Percentiles rank a stretch among this genome's conserved stretches.
phyloP scores from a whole-genome alignment of 2,113 vertebrate genomes.

The Salvator merianae region DNA sequence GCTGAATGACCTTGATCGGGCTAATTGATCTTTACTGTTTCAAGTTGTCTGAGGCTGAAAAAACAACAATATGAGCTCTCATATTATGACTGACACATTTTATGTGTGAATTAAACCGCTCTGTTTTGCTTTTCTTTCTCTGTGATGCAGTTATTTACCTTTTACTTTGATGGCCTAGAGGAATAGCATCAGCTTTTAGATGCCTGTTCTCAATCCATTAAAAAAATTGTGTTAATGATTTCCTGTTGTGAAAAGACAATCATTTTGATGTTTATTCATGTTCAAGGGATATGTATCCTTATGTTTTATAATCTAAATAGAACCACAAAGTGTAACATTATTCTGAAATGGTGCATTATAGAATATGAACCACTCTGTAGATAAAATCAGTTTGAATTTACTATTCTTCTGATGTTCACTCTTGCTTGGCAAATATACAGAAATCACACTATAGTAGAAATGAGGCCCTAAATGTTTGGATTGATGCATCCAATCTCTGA shows the following conservation, averaged over 20 bases:
- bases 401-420: slow-evolving; percentile 16
- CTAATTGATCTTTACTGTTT: slow-evolving; percentile 20
- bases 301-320: slow-evolving; percentile 17
- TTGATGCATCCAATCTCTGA: not conserved
- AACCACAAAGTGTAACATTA: slow-evolving; percentile 21
- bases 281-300: slow-evolving; percentile 4
- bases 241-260: slow-evolving; percentile 9
- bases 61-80: slow-evolving; percentile 50
- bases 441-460: not conserved
- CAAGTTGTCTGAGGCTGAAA: slow-evolving; percentile 1
- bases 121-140: slow-evolving; percentile 5
- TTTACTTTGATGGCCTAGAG: slow-evolving; percentile 17
- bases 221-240: slow-evolving; percentile 24
- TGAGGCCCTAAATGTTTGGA: not conserved
- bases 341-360: slow-evolving; percentile 2
- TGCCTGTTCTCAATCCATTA: slow-evolving; percentile 22
- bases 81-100: slow-evolving; percentile 39
- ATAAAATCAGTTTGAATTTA: slow-evolving; percentile 15
- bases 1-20: slow-evolving; percentile 12
- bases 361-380: slow-evolving; percentile 10
- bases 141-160: slow-evolving; percentile 12
- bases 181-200: not conserved
- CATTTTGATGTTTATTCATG: slow-evolving; percentile 26
- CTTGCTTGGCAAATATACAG: not conserved
- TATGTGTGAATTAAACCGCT: slow-evolving; percentile 53